These are phyloP conservation scores for Athene cunicularia DNA, from an alignment of 2,113 vertebrate genomes.

Conservation along the genomic window DNA sequence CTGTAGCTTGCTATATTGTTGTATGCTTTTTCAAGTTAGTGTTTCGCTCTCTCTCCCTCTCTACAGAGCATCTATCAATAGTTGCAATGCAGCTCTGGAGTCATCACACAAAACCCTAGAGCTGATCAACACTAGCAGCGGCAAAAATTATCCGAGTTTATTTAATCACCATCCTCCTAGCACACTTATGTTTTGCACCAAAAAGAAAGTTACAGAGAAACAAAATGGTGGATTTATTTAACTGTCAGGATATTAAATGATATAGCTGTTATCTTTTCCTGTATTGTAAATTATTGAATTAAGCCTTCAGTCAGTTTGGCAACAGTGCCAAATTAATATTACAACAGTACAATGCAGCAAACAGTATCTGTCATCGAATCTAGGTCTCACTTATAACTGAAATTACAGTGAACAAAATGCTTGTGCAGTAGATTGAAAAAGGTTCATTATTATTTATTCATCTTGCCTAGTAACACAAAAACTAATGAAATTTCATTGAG, in stretches of 20 bases:
- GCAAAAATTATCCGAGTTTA: not conserved
- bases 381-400: slow-evolving; percentile 24
- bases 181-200: not conserved
- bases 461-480: not conserved
- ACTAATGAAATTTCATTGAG: slow-evolving; percentile 16
- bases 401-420: slow-evolving; percentile 37
- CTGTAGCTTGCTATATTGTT: not conserved
- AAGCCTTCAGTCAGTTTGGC: slow-evolving; percentile 50
- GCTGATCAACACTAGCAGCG: not conserved
- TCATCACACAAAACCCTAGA: not conserved
- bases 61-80: not conserved
- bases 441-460: slow-evolving; percentile 63
- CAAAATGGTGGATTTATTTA: slow-evolving; percentile 33
- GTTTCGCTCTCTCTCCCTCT: not conserved
- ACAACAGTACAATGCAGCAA: slow-evolving; percentile 16
- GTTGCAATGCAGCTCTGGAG: not conserved
- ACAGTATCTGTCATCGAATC: slow-evolving; percentile 25
- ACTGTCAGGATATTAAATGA: slow-evolving; percentile 57
- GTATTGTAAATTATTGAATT: slow-evolving; percentile 57
- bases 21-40: rapidly evolving
- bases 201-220: not conserved
- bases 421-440: slow-evolving; percentile 16
- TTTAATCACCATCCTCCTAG: not conserved
- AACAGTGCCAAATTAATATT: slow-evolving; percentile 37
- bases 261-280: slow-evolving; percentile 51